phyloP scores from a whole-genome alignment of 64 coral and sea anemone genomes.

The Acropora tenuis region DNA sequence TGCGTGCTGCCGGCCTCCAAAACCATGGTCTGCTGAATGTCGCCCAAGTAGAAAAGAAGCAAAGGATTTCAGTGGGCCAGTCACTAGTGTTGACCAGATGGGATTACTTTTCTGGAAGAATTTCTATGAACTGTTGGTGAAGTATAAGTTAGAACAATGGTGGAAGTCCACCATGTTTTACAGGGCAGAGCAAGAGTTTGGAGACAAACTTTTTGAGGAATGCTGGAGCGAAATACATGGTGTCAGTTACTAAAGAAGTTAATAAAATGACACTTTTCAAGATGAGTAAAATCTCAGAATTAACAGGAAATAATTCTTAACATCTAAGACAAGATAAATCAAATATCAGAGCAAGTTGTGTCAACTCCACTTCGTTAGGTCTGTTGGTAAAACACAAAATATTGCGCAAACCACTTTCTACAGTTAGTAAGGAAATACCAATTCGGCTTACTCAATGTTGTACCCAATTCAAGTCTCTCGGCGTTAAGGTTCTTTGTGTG shows the following conservation, averaged over 20 bases:
- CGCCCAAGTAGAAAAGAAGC: constrained; percentile 83
- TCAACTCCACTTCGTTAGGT: too few species aligned
- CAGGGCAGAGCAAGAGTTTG: constrained; percentile 58
- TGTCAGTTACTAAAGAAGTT: not conserved
- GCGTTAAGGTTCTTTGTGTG: too few species aligned
- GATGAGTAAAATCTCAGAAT: too few species aligned
- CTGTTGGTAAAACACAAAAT: too few species aligned
- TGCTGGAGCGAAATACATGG: constrained; percentile 34
- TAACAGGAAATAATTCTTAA: too few species aligned
- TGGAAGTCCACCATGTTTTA: constrained; percentile 80
- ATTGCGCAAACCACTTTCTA: too few species aligned
- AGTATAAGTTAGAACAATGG: constrained; percentile 75
- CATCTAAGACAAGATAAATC: too few species aligned
- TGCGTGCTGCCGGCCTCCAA: constrained; percentile 79
- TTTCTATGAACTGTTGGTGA: constrained; percentile 71
- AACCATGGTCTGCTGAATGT: constrained; percentile 71
- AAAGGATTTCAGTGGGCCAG: constrained; percentile 48
- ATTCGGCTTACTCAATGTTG: too few species aligned
- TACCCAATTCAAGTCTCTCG: too few species aligned
- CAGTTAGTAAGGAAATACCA: too few species aligned
- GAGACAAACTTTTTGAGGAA: constrained; percentile 32
- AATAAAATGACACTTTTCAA: too few species aligned
- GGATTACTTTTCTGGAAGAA: constrained; percentile 78
- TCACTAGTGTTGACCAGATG: constrained; percentile 44
- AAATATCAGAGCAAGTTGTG: too few species aligned